Conservation (phyloP, 2,797 vertebrate species). For the Buceros bicornis region DNA sequence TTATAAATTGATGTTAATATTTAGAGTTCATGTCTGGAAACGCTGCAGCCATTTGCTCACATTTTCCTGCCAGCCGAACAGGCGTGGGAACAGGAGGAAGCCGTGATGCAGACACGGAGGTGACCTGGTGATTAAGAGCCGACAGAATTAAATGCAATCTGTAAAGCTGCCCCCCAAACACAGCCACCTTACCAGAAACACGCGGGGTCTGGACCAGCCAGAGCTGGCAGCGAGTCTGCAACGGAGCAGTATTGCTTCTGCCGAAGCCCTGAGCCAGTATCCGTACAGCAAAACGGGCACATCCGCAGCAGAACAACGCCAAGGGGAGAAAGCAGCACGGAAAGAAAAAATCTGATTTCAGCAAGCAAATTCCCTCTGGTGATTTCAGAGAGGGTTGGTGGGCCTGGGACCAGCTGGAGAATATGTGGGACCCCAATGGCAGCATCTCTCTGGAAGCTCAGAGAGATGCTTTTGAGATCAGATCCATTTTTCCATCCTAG, state of each 20-base stretch:
- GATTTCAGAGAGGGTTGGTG: background rate
- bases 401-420: background rate
- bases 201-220: background rate
- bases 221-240: background rate
- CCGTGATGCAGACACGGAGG: background rate
- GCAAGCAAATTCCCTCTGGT: background rate
- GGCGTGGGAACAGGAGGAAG: background rate
- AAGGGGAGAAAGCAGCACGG: background rate
- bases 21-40: constrained; percentile 64
- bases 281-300: background rate
- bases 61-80: constrained; percentile 26
- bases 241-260: background rate
- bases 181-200: background rate
- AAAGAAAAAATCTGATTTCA: background rate
- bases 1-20: constrained; percentile 74
- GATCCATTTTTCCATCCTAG: background rate
- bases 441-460: background rate
- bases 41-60: constrained; percentile 46
- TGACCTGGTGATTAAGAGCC: background rate
- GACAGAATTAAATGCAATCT: background rate
- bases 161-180: background rate
- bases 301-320: background rate
- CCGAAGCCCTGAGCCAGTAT: background rate
- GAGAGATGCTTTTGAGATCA: background rate
- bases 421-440: fast-evolving